These are phyloP conservation scores for Conopomorpha cramerella DNA, from an alignment of 1,140 invertebrate species.

Conservation along the genomic window DNA sequence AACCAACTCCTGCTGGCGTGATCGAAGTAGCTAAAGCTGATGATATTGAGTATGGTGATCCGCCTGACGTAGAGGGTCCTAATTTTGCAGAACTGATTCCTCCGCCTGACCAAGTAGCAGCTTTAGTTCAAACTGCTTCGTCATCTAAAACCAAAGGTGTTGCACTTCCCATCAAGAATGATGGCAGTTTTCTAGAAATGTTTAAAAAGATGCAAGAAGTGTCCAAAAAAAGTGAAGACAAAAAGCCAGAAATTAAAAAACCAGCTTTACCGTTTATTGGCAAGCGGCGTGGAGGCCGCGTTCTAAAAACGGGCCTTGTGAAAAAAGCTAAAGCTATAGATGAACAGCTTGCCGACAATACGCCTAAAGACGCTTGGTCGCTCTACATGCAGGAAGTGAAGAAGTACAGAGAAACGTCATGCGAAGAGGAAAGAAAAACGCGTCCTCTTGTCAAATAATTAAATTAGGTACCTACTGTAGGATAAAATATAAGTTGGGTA, in stretches of 20 bases:
- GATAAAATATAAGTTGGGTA: too few relatives aligned
- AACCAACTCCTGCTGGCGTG: constrained; percentile 35
- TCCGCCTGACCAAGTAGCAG: constrained; percentile 18
- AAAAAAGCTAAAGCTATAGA: constrained; percentile 77
- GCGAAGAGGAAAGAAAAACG: constrained; percentile 90
- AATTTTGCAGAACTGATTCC: constrained; percentile 43
- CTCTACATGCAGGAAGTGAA: constrained; percentile 92
- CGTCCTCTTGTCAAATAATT: constrained; percentile 89
- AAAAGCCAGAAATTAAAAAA: constrained; percentile 48
- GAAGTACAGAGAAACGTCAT: constrained; percentile 88
- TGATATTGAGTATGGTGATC: constrained; percentile 43
- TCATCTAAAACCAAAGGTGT: constrained; percentile 25
- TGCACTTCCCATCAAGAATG: constrained; percentile 65
- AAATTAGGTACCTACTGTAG: too few relatives aligned
- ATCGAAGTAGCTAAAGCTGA: constrained; percentile 30
- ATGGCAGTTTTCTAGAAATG: constrained; percentile 87
- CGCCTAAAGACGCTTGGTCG: constrained; percentile 88
- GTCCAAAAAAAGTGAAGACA: constrained; percentile 40
- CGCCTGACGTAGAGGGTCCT: constrained; percentile 45
- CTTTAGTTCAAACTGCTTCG: constrained; percentile 16
- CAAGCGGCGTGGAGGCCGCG: constrained; percentile 82
- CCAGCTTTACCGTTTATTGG: constrained; percentile 72
- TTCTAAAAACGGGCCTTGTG: constrained; percentile 87
- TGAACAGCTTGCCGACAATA: constrained; percentile 64
- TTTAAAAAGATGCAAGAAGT: constrained; percentile 86